Evolutionary conservation across 1,140 invertebrate genomes (phyloP), one percentile per base, ranked within the genome.

Genomic region (Heliconius himera): DNA sequence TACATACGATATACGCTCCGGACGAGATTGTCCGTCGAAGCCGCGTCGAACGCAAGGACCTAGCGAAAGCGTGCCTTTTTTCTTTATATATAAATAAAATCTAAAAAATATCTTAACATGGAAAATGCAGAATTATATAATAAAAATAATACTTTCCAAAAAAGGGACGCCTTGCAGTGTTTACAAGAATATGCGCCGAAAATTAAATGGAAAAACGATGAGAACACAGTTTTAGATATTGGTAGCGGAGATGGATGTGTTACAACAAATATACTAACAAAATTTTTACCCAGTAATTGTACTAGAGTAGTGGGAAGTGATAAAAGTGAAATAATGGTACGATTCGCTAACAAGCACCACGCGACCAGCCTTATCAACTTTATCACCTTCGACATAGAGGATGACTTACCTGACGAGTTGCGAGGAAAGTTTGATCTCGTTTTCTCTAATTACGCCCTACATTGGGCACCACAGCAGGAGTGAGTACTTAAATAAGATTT

Each of bases 401-500:
- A 88, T 6, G 87, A 96, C 0, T 84, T 96, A 60, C 95, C 95
- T 0, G 88, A 88, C 2, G 87, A 95, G 22, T 82, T 95, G 79
- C 83, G 91, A 16, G 95, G 91, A 20, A 89, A 91, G 36, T 98
- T 97, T 83, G 95, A 97, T 80, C 97, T 97, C 85, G 95, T 96
- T 1, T 96, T 97, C 73, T 98, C 97, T 0, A 98, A 98, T 84
- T 97, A 98, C 87, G 97, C 97, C 81, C 92, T 98, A 1, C 97
- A 98, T 83, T 98, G 97, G 97, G 96, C 97, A 46, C 96, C 96
- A 79, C 95, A 97, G 85, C 96, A 97, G 84, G 95, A 95, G 96
- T 97, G 95, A 94, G 95, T 90, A 46, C 41, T 16, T 46, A n/a
- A 36, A 36, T 36, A 36, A 22, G 41, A 4, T 46, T 46, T 16